phyloP scores from a whole-genome alignment of 2,797 vertebrate genomes.

The Mareca penelope region DNA sequence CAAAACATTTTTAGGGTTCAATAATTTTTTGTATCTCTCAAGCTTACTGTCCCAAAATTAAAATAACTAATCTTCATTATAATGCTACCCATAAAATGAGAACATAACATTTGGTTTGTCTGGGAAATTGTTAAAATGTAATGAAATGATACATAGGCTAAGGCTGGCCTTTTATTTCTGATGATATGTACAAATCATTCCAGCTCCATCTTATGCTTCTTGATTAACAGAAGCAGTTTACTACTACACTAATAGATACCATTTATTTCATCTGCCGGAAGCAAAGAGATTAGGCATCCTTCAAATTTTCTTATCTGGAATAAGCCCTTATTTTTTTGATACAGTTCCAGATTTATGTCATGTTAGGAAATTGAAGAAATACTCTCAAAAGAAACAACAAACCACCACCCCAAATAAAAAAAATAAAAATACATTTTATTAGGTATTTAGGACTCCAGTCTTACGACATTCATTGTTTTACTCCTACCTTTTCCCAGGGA shows the following conservation, averaged over 20 bases:
- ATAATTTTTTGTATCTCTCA: neutral
- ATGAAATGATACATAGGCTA: neutral
- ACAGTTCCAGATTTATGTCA: neutral
- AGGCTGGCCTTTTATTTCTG: neutral
- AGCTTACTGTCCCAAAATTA: neutral
- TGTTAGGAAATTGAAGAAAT: neutral
- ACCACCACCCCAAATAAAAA: neutral
- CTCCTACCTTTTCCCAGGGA: neutral
- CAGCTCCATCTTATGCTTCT: neutral
- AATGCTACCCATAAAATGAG: neutral
- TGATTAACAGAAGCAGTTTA: constrained; percentile 2
- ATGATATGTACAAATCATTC: neutral
- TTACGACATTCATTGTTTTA: neutral
- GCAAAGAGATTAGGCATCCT: neutral
- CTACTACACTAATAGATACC: neutral
- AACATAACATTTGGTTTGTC: neutral
- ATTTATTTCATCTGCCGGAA: neutral
- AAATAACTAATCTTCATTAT: neutral
- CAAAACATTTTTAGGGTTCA: neutral
- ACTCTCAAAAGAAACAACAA: neutral
- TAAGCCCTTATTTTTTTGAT: neutral
- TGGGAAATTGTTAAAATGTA: neutral
- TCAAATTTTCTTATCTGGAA: neutral
- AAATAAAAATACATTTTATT: neutral
- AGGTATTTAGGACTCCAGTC: neutral